Evolutionary conservation across 2,888 invertebrate species (phyloP), one percentile per base, ranked within the genome.

Genomic region (Sphecodes monilicornis): DNA sequence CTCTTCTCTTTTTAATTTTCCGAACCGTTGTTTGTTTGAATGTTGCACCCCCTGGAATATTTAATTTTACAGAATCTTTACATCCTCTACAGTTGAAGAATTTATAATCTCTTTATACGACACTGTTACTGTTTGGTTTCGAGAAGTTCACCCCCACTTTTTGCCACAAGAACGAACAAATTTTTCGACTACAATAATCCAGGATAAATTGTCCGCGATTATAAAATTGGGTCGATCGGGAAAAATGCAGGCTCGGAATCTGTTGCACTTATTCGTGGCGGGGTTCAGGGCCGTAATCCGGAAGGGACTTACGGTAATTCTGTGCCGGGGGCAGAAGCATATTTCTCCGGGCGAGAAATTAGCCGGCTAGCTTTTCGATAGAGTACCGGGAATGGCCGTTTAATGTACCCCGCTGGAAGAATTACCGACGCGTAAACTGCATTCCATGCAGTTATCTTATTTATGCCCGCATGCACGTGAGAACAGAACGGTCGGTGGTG

Each of bases 361-460:
- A 71, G 46, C 29, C 46, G 70, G 46, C 22, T 11, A 41, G 26
- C 66, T n/a, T 75, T 46, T 46, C 68, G 46, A 76, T 32, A 18
- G 32, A 43, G 54, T 26, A 50, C n/a, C 26, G 29, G 36, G 29
- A 50, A 46, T 26, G 76, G 76, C 46, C 68, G 46, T 50, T 68
- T 46, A 26, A 57, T 60, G 60, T 60, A 11, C 74, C 46, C 73
- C 36, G 8, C 39, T 64, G 54, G 46, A n/a, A 32, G 60, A 54
- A 46, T 57, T 46, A 83, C 57, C 36, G 54, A 76, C 68, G 46
- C 75, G 72, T 69, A 81, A 82, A 82, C 41, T 81, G 75, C 82
- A 71, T 54, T 57, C 32, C 39, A 18, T 13, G 57, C 72, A 68
- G 46, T 83, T 82, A 82, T 82, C 57, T 83, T 83, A 82, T 83